Base-by-base conservation (phyloP, 2,113 vertebrate species). In the Gymnarchus niloticus region DNA sequence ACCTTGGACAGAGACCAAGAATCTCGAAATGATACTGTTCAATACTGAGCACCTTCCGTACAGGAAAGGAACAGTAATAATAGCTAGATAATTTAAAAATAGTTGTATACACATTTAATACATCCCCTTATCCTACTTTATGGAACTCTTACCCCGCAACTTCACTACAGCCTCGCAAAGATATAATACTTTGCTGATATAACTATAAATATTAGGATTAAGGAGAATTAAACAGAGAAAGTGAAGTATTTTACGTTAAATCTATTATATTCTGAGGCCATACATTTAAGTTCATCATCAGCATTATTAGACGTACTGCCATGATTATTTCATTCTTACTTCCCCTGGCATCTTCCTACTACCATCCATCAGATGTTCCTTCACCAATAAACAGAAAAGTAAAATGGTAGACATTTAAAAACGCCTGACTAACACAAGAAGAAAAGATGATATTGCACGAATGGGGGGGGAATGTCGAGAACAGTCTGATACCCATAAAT, bases 1-100 rank as follows among this genome's bases (percentile, higher is more conserved):
- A 94, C 93, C 93, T 88, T 2, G 92, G 94, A 92, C 89, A 95
- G 93, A 87, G 86, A 73, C 76, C 65, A 73, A 56, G 77, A 59
- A 25, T 37, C 65, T 69, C 37, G 56, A 76, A 82, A 41, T 49
- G 8, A 10, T 48, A 56, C 28, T n/a, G 80, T 44, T 76, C 81
- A 65, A 28, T 28, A 28, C 14, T 65, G 37, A 54, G 48, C 84
- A 85, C 54, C 57, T 85, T 44, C 65, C 65, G 56, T 37, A 25
- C 46, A 83, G 59, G 28, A 19, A n/a, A 81, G 23, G 23, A 82
- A n/a, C 6, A n/a, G 1, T 3, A 28, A 21, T 73, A 33, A 54
- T 51, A 82, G 51, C 51, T 28, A 28, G 54, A n/a, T 6, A 2
- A 54, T 54, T 82, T 82, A 81, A 81, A 81, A 33, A 51, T 51